A percentile compares a stretch with the other conserved stretches of the same genome.
Conservation (phyloP, 2,797 vertebrate species). For the Tenualosa thibaudeaui region DNA sequence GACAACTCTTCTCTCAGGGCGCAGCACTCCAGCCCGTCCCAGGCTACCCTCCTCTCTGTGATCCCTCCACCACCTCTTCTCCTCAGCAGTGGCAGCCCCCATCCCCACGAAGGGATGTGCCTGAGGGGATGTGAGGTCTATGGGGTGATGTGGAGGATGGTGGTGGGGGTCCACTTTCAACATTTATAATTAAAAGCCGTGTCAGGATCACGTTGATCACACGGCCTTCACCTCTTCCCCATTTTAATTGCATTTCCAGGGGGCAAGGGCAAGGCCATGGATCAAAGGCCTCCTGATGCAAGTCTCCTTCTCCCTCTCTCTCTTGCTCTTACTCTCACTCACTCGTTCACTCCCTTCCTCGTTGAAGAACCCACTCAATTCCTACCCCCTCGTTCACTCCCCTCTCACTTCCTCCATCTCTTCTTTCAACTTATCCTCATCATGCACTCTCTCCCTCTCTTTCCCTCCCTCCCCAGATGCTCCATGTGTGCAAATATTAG, state of each 20-base stretch:
- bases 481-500: conserved; percentile 37
- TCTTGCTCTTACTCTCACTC: conserved; percentile 6
- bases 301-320: neutral
- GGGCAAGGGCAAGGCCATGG: conserved; percentile 45
- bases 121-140: neutral
- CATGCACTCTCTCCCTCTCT: neutral
- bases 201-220: conserved; percentile 47
- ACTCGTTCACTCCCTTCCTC: neutral
- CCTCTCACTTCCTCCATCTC: neutral
- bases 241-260: conserved; percentile 54
- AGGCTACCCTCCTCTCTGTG: conserved; percentile 9
- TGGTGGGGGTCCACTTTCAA: conserved; percentile 25
- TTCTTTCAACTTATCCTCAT: neutral
- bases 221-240: conserved; percentile 37
- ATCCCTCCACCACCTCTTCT: neutral
- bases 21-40: conserved; percentile 42
- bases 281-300: conserved; percentile 52
- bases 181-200: conserved; percentile 56
- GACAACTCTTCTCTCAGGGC: conserved; percentile 46
- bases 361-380: conserved; percentile 10
- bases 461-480: conserved; percentile 8
- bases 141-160: neutral
- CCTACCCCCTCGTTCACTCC: neutral
- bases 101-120: neutral
- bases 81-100: no score